A percentile compares a stretch with the other conserved stretches of the same genome.
These are phyloP conservation scores for Barypeithes pellucidus DNA, from an alignment of 2,888 invertebrate genomes.

Conservation along the genomic window DNA sequence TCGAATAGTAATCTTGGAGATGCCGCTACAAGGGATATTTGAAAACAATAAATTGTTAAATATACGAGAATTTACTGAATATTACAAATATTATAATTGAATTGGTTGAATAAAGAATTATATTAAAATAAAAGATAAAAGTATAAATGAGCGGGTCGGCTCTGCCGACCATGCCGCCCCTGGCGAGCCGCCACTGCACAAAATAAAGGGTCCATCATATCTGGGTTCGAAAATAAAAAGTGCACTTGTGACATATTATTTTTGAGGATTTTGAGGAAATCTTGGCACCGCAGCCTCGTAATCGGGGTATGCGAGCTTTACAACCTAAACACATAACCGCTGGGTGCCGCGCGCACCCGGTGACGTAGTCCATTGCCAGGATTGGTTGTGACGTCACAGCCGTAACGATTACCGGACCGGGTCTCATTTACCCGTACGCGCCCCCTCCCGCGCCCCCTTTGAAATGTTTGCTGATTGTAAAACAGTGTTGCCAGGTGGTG, in stretches of 20 bases:
- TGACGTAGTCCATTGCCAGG: slow-evolving; percentile 68
- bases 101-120: too few species aligned
- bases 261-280: neutral
- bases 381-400: slow-evolving; percentile 71
- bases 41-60: too few species aligned
- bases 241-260: neutral
- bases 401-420: slow-evolving; percentile 68
- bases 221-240: too few species aligned
- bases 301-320: slow-evolving; percentile 38
- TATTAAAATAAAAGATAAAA: too few species aligned
- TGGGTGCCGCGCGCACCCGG: slow-evolving; percentile 64
- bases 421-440: slow-evolving; percentile 39
- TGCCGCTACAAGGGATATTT: too few species aligned
- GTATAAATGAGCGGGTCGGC: too few species aligned
- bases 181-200: too few species aligned
- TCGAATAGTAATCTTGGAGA: too few species aligned
- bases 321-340: slow-evolving; percentile 54
- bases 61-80: too few species aligned
- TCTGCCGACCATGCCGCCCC: too few species aligned
- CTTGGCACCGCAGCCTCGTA: slow-evolving; percentile 38
- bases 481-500: slow-evolving; percentile 11
- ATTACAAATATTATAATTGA: too few species aligned
- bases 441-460: slow-evolving; percentile 13
- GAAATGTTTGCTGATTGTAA: slow-evolving; percentile 33
- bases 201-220: too few species aligned